phyloP scores from a whole-genome alignment of 1,140 invertebrate species.

The Polypedilum vanderplanki region DNA sequence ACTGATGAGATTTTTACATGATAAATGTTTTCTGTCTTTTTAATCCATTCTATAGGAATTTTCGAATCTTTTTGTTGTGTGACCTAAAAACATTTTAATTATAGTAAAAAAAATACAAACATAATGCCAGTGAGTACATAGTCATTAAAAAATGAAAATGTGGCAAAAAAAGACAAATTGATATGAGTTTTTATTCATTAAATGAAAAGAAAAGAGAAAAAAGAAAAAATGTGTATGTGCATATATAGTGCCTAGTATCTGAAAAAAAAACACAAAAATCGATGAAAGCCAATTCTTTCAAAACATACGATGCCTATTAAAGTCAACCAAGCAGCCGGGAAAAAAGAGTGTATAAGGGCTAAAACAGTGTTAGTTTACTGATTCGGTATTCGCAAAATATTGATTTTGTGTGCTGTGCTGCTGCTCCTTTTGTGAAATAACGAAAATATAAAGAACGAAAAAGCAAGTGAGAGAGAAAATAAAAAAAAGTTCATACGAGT shows the following conservation, averaged over 20 bases:
- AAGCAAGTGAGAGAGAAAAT: neutral
- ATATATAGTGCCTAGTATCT: neutral
- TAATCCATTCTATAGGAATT: no score
- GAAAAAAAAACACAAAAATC: neutral
- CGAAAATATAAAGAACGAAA: neutral
- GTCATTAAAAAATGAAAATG: neutral
- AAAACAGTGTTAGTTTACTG: conserved; percentile 12
- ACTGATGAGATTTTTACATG: no score
- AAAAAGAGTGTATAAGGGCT: neutral
- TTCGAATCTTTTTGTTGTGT: no score
- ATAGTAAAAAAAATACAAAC: no score
- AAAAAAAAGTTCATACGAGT: neutral
- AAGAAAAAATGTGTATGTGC: neutral
- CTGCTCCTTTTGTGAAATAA: conserved; percentile 11
- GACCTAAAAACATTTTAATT: no score
- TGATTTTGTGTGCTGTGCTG: neutral
- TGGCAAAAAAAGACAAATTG: neutral
- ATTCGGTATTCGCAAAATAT: conserved; percentile 13
- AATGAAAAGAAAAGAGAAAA: neutral
- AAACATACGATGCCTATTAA: conserved; percentile 18
- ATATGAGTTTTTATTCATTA: neutral
- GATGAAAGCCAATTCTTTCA: conserved; percentile 10
- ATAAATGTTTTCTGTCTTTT: no score
- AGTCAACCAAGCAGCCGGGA: neutral
- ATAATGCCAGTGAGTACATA: no score